Evolutionary conservation across 2,113 vertebrate genomes (phyloP).

Genomic region (Pan paniscus): DNA sequence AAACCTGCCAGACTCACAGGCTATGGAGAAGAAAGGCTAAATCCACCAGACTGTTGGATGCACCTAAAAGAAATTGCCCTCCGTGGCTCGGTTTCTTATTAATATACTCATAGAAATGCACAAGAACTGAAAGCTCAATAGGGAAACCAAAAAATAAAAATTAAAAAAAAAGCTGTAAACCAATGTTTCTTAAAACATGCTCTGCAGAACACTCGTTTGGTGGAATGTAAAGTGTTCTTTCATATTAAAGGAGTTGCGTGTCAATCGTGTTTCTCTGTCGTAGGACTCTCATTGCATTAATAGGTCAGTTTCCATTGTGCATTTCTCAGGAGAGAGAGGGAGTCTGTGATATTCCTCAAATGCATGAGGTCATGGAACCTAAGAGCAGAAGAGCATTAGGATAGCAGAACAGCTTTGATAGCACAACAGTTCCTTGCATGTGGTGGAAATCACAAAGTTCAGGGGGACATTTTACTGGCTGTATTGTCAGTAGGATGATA

Average conservation of each 20-base stretch:
- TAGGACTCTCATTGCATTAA: background rate
- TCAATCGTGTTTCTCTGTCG: background rate
- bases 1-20: background rate
- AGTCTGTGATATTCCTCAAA: background rate
- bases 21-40: background rate
- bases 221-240: background rate
- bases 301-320: background rate
- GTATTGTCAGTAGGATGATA: background rate
- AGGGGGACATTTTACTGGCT: background rate
- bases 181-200: background rate
- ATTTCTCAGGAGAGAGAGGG: background rate
- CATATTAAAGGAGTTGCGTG: background rate
- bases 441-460: background rate
- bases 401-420: background rate
- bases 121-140: background rate
- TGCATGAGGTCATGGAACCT: background rate
- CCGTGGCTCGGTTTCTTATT: background rate
- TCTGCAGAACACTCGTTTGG: background rate
- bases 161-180: background rate
- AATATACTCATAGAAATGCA: background rate
- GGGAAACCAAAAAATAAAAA: background rate
- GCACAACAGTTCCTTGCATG: too few relatives aligned
- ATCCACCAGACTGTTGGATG: background rate
- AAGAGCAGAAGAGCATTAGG: too few relatives aligned
- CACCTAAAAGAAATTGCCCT: background rate